Percentiles rank a stretch among this genome's conserved stretches.
Evolutionary conservation across 2,888 invertebrate species (phyloP).

Genomic region (Petrolisthes manimaculis): DNA sequence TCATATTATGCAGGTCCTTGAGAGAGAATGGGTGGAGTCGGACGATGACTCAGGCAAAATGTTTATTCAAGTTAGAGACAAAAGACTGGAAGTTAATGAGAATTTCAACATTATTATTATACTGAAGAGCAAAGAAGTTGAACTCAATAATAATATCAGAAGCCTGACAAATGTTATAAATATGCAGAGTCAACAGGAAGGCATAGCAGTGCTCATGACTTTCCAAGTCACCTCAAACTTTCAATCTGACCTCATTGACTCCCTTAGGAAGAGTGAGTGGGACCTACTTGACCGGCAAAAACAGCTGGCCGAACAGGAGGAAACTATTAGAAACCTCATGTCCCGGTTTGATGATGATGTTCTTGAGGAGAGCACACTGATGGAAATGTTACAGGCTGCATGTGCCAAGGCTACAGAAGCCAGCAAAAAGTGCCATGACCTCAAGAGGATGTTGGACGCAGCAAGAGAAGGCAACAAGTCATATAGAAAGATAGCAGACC

Average conservation of each 20-base stretch:
- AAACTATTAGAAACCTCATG: conserved; percentile 51
- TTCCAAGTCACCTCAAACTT: conserved; percentile 29
- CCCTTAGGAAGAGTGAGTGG: conserved; percentile 45
- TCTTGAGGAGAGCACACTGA: conserved; percentile 47
- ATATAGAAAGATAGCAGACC: conserved; percentile 45
- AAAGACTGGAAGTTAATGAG: conserved; percentile 29
- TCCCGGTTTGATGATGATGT: conserved; percentile 58
- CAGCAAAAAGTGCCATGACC: conserved; percentile 48
- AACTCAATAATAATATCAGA: conserved; percentile 37
- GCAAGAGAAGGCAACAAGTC: conserved; percentile 41
- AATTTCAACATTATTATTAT: conserved; percentile 52
- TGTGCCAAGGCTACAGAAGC: conserved; percentile 48
- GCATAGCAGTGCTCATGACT: conserved; percentile 43
- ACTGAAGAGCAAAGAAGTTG: conserved; percentile 21
- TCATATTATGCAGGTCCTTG: conserved; percentile 39
- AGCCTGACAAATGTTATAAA: conserved; percentile 42
- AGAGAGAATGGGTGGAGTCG: conserved; percentile 20
- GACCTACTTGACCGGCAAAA: conserved; percentile 52
- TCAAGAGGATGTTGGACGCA: conserved; percentile 31
- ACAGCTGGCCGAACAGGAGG: conserved; percentile 48
- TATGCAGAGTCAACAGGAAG: conserved; percentile 57
- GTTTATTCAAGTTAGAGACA: conserved; percentile 32
- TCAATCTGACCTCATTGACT: conserved; percentile 46
- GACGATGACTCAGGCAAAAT: neutral
- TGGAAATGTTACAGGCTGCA: conserved; percentile 51